Conservation (phyloP, 2,888 invertebrate species). For the Chloroclystis v-ata region DNA sequence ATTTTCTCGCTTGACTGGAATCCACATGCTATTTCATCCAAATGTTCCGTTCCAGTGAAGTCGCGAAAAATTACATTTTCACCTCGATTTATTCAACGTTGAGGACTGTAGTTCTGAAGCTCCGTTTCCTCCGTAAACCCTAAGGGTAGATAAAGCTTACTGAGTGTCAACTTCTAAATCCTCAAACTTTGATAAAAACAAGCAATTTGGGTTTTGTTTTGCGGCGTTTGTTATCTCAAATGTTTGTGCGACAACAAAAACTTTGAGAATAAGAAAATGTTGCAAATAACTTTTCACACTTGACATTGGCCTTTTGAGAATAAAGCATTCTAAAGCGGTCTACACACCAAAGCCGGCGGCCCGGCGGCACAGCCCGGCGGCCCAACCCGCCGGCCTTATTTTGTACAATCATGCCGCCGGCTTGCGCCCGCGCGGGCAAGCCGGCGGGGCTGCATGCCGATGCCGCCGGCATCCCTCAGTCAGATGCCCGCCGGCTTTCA, state of each 20-base stretch:
- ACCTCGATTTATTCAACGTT: constrained; percentile 10
- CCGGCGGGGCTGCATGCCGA: too few species aligned
- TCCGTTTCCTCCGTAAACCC: not conserved
- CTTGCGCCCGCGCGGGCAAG: too few species aligned
- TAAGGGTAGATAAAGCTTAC: not conserved
- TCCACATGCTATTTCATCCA: constrained; percentile 16
- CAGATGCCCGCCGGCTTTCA: too few species aligned
- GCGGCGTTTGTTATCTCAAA: not conserved
- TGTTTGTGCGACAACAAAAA: not conserved
- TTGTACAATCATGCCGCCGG: too few species aligned
- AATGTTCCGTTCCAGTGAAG: constrained; percentile 16
- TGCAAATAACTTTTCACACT: not conserved
- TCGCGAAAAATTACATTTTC: constrained; percentile 18
- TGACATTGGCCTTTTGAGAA: too few species aligned
- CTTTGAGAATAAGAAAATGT: not conserved
- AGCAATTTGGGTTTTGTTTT: not conserved
- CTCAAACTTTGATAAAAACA: not conserved
- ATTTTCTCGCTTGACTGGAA: constrained; percentile 19
- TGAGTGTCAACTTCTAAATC: not conserved
- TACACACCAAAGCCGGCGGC: too few species aligned
- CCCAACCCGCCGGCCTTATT: too few species aligned
- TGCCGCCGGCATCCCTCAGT: too few species aligned
- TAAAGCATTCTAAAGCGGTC: too few species aligned
- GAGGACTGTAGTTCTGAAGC: not conserved
- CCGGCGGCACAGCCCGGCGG: too few species aligned